These are phyloP conservation scores for Enhydra lutris DNA, from an alignment of 2,113 vertebrate species.

Conservation along the genomic window DNA sequence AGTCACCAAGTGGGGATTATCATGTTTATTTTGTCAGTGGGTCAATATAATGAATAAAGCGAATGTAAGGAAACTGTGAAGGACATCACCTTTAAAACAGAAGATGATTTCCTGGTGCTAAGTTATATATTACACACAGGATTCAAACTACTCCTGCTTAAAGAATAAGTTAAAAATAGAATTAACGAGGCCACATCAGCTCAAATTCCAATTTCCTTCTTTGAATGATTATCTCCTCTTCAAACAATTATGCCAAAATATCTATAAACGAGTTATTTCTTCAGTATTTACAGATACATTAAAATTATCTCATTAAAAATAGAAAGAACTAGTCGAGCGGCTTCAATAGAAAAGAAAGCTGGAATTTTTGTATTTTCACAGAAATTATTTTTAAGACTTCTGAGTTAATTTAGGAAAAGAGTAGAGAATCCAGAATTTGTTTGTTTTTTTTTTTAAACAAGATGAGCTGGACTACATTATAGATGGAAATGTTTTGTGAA, in stretches of 20 bases:
- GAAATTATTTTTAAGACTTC: slow-evolving; percentile 59
- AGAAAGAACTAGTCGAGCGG: background rate
- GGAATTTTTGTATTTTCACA: slow-evolving; percentile 21
- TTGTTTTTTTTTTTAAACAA: slow-evolving; percentile 36
- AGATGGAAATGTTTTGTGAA: background rate
- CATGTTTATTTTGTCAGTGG: background rate
- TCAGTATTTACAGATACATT: background rate
- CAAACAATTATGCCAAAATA: background rate
- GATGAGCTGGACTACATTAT: slow-evolving; percentile 10
- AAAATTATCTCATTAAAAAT: background rate
- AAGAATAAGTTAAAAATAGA: background rate
- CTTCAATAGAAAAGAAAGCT: slow-evolving; percentile 26
- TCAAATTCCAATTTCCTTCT: background rate
- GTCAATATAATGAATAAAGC: background rate
- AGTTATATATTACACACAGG: background rate
- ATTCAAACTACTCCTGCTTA: background rate
- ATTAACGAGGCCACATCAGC: background rate
- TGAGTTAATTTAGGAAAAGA: background rate
- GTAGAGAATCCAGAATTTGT: background rate
- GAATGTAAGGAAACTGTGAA: background rate
- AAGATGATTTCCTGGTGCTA: background rate
- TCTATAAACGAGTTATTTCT: background rate
- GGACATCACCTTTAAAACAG: background rate
- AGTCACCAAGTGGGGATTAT: background rate
- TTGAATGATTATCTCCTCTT: background rate